These are phyloP conservation scores for Antidorcas marsupialis DNA, from an alignment of 2,113 vertebrate genomes.

Conservation along the genomic window DNA sequence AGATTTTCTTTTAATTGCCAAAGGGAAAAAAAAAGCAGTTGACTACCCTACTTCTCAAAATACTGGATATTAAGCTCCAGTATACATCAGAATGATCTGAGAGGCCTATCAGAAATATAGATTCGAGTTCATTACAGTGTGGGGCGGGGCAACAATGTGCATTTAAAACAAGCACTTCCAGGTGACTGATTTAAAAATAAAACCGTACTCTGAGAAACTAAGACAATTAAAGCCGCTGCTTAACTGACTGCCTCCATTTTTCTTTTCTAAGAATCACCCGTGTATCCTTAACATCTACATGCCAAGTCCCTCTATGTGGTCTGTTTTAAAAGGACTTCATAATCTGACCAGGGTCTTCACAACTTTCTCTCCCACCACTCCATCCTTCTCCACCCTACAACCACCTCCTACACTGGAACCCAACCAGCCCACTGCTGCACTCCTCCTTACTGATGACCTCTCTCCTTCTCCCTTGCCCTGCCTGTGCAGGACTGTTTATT, in stretches of 20 bases:
- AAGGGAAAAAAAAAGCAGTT: not conserved
- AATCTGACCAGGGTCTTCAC: not conserved
- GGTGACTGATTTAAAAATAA: not conserved
- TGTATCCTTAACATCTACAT: not conserved
- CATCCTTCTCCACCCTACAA: not conserved
- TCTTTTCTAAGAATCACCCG: not conserved
- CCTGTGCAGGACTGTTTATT: not conserved
- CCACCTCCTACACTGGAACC: not conserved
- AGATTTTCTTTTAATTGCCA: not conserved
- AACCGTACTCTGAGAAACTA: not conserved
- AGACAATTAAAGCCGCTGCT: not conserved
- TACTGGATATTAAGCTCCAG: not conserved
- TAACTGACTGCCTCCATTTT: not conserved
- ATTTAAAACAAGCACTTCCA: not conserved
- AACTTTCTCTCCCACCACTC: not conserved
- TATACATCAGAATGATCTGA: not conserved
- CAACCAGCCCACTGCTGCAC: accelerated
- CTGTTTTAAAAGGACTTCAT: not conserved
- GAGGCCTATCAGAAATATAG: not conserved
- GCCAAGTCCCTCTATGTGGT: not conserved
- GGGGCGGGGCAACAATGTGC: not conserved
- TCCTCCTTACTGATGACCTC: not conserved
- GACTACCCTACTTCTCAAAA: not conserved
- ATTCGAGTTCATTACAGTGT: not conserved
- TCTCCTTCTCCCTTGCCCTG: not conserved